A percentile compares a stretch with the other conserved stretches of the same genome.
Conservation (phyloP, 2,888 invertebrate genomes). For the Stegophylla sp. region DNA sequence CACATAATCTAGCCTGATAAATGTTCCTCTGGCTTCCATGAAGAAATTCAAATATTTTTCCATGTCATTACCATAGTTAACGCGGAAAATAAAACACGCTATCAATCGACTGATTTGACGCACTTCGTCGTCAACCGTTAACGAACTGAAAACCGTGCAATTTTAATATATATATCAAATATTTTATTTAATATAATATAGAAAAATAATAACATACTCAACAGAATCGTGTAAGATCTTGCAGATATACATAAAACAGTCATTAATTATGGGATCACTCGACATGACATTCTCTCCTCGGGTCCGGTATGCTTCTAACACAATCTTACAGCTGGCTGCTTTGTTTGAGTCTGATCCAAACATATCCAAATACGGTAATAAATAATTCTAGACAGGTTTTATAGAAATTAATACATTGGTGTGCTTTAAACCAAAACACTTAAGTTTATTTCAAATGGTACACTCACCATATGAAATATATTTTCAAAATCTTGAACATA, state of each 20-base stretch:
- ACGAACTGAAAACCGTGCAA: conserved; percentile 72
- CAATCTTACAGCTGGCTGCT: conserved; percentile 82
- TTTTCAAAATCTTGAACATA: conserved; percentile 51
- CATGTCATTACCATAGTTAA: conserved; percentile 84
- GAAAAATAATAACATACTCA: conserved; percentile 71
- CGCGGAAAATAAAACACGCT: conserved; percentile 78
- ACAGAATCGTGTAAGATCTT: conserved; percentile 91
- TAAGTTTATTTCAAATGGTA: background rate
- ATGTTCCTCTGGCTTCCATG: conserved; percentile 87
- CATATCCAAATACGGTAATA: conserved; percentile 86
- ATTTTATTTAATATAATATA: background rate
- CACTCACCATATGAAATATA: conserved; percentile 37
- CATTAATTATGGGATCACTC: conserved; percentile 85
- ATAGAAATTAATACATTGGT: background rate
- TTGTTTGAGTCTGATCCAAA: conserved; percentile 84
- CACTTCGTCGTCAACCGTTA: conserved; percentile 91
- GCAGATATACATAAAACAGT: conserved; percentile 86
- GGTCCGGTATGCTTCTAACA: conserved; percentile 68
- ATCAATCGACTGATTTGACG: conserved; percentile 85
- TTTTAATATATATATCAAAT: background rate
- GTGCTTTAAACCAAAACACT: background rate
- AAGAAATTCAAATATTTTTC: conserved; percentile 93
- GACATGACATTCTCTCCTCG: conserved; percentile 65
- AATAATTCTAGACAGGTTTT: conserved; percentile 74
- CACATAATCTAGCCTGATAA: conserved; percentile 88